Base-by-base conservation (phyloP, 1,140 invertebrate genomes). In the Wasmannia auropunctata region DNA sequence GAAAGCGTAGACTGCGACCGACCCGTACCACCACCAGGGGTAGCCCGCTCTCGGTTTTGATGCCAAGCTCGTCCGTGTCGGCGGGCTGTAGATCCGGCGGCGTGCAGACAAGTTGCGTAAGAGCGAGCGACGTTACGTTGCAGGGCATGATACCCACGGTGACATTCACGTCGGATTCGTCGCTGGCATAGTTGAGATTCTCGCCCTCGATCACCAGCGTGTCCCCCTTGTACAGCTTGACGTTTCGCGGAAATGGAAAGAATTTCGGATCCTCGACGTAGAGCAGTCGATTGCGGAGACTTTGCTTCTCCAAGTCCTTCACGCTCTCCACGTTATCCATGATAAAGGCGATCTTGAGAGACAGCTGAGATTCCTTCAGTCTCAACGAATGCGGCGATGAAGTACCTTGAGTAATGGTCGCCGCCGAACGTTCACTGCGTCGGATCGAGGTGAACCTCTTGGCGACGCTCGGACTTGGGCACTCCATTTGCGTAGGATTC, bases 271-370 rank as follows among this genome's bases (percentile, higher is more conserved):
- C 99, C 75, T 98, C 97, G 19, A 98, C 97, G 95, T 99, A 99
- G 0, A 98, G 95, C 91, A 99, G 96, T 49, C 97, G 97, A 70
- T 97, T 97, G 31, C 97, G 95, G 7, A 98, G 95, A 88, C 96
- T 97, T 84, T 97, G 97, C 94, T 98, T 98, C 85, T 98, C 97
- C 63, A 99, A 95, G 94, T 99, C 98, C 81, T 97, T 96, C 49
- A 99, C 98, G 3, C 97, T 96, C 91, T 98, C 96, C 0, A 99
- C 99, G 94, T 98, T 98, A 92, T 99, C 99, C 99, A 99, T 99
- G 6, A 98, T 96, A 94, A 99, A 99, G 19, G 98, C 98, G 80
- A 99, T 97, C 94, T 96, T 97, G 81, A 97, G 94, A 56, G 96
- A 96, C 56, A 97, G 93, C 88, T 97, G 97, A 0, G 96, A 96